Evolutionary conservation across 2,113 vertebrate species (phyloP), one percentile per base, ranked within the genome.

Genomic region (Nothoprocta pentlandii): DNA sequence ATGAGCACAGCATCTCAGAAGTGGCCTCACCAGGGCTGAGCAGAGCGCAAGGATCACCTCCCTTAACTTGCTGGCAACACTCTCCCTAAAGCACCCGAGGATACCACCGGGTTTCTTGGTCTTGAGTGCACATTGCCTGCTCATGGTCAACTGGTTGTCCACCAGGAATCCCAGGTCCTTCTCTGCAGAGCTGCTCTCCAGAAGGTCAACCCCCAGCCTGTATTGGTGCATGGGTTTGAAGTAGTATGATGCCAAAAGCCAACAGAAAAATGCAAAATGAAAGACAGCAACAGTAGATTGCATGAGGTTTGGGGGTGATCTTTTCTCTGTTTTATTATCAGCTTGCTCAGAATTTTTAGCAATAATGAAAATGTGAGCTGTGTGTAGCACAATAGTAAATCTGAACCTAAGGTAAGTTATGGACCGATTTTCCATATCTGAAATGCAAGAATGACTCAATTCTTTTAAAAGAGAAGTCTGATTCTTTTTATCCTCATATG

Each of bases 241-340:
- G 44, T 67, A 23, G 58, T 59, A 59, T 39, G 61, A 47, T 70
- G 51, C 30, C 59, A 39, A 85, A 89, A 44, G 54, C 58, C 80
- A 92, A 71, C 36, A 81, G 58, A 10, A 12, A 94, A 89, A 82
- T 22, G 76, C 10, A 39, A 85, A 86, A 15, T 12, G 10, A 88
- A 70, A 30, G 30, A 53, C n/a, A 77, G 71, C 5, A 15, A 68
- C 68, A 80, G 42, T 2, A 44, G 36, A 47, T 53, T 19, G 61
- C 41, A 51, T 81, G 6, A 46, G 8, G 39, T 76, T 34, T 42
- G 4, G 25, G 28, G 10, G 1, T 3, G 26, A 23, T 39, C 36
- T 71, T 89, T 54, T n/a, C 71, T 85, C 25, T 3, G 0, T 16
- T 93, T 11, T 47, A 20, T 12, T 25, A 39, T 16, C 53, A 28